Conservation (phyloP, 2,888 invertebrate species). For the Biston stratarius region DNA sequence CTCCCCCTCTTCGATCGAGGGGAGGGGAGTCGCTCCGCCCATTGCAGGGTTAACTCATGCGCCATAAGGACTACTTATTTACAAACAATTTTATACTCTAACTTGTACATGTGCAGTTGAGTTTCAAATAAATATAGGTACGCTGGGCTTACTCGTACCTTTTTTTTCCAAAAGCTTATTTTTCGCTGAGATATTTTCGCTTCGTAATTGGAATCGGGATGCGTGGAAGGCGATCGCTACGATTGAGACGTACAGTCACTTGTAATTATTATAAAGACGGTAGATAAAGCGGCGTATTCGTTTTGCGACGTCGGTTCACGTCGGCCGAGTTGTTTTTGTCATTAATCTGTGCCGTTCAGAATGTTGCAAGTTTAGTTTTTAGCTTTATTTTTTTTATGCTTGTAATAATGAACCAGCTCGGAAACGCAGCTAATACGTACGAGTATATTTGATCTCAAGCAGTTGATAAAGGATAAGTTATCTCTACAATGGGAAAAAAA, state of each 20-base stretch:
- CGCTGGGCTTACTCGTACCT: constrained; percentile 66
- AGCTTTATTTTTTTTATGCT: constrained; percentile 24
- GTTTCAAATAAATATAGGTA: constrained; percentile 5
- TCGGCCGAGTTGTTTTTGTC: constrained; percentile 39
- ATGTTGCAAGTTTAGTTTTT: constrained; percentile 19
- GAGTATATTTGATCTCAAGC: background rate
- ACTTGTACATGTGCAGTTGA: background rate
- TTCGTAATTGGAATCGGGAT: constrained; percentile 77
- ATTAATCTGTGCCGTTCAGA: constrained; percentile 37
- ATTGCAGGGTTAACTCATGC: constrained; percentile 49
- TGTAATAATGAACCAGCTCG: constrained; percentile 5
- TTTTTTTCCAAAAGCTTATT: constrained; percentile 68
- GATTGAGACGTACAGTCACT: constrained; percentile 80
- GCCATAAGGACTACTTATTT: constrained; percentile 27
- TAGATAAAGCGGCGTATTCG: constrained; percentile 67
- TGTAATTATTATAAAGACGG: constrained; percentile 84
- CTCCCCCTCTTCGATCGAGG: constrained; percentile 53
- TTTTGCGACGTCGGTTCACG: constrained; percentile 35
- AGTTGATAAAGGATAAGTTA: too few species aligned
- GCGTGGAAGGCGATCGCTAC: constrained; percentile 52
- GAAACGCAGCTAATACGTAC: background rate
- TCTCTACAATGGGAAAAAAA: too few species aligned
- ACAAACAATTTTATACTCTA: constrained; percentile 53
- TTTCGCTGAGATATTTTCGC: constrained; percentile 74
- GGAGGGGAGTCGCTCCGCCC: constrained; percentile 64